Evolutionary conservation across 2,113 vertebrate species (phyloP).

Genomic region (Mesembrinibis cayennensis): DNA sequence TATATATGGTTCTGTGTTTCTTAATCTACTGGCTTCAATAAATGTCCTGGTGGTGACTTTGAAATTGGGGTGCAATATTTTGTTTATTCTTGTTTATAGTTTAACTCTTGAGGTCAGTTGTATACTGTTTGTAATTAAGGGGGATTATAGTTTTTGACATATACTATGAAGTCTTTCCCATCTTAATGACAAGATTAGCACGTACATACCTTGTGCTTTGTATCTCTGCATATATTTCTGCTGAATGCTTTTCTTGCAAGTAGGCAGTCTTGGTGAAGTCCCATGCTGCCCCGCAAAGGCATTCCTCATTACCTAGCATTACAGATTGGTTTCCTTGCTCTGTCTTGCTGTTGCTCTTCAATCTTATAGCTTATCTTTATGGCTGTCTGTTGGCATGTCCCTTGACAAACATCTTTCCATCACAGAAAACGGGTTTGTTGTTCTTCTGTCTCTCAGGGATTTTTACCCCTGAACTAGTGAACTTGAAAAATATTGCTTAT

Average conservation of each 20-base stretch:
- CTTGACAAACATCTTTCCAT: neutral
- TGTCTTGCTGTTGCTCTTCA: neutral
- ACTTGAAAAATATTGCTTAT: constrained; percentile 26
- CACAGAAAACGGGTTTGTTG: neutral
- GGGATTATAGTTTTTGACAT: neutral
- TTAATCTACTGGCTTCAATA: neutral
- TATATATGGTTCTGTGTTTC: neutral
- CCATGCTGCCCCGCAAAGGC: neutral
- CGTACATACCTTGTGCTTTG: neutral
- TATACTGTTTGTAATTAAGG: neutral
- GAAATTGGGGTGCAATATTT: neutral
- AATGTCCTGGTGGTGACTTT: neutral
- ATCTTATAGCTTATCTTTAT: neutral
- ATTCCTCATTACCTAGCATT: neutral
- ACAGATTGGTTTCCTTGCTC: neutral
- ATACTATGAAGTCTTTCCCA: neutral
- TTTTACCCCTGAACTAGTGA: constrained; percentile 51
- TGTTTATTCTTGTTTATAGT: neutral
- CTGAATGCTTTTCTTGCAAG: neutral
- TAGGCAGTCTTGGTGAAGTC: neutral
- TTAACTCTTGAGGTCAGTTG: neutral
- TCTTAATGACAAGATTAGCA: neutral
- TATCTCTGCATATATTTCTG: neutral
- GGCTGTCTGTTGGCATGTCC: neutral
- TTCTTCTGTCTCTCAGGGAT: constrained; percentile 32